Evolutionary conservation across 2,113 vertebrate species (phyloP).

Genomic region (Colistium nudipinnis): DNA sequence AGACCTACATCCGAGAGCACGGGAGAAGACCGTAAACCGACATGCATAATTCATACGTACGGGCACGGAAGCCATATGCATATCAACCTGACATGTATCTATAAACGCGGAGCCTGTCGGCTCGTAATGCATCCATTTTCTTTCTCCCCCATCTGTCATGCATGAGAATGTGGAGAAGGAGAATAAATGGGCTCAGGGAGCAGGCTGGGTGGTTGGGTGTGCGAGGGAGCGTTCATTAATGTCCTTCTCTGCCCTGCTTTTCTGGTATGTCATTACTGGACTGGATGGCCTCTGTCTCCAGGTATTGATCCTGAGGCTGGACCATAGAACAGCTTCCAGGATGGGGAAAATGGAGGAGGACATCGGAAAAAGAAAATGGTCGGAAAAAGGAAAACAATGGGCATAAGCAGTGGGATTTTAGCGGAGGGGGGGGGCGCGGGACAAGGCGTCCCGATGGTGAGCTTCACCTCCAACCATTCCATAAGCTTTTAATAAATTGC

Average conservation of each 20-base stretch:
- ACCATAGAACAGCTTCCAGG: conserved; percentile 53
- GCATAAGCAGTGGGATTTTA: conserved; percentile 12
- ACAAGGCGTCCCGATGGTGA: background rate
- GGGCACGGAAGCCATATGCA: conserved; percentile 48
- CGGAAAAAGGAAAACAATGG: conserved; percentile 3
- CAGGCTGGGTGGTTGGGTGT: conserved; percentile 44
- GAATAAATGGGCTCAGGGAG: conserved; percentile 13
- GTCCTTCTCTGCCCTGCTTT: conserved; percentile 41
- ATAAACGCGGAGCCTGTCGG: background rate
- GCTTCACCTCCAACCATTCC: background rate
- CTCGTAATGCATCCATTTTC: conserved; percentile 43
- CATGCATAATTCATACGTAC: conserved; percentile 70
- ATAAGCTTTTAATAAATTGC: no score
- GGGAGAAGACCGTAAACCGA: conserved; percentile 46
- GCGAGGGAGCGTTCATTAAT: conserved; percentile 62
- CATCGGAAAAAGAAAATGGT: conserved; percentile 15
- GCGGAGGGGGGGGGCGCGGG: background rate
- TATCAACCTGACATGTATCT: conserved; percentile 13
- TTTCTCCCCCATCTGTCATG: conserved; percentile 34
- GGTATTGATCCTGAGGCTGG: conserved; percentile 70
- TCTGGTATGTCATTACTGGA: conserved; percentile 62
- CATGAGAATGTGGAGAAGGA: conserved; percentile 18
- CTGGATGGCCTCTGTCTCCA: conserved; percentile 55
- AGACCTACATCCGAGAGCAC: conserved; percentile 50
- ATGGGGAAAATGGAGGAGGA: conserved; percentile 38